phyloP scores from a whole-genome alignment of 2,797 vertebrate genomes.

The Xiphorhynchus erythropygius region DNA sequence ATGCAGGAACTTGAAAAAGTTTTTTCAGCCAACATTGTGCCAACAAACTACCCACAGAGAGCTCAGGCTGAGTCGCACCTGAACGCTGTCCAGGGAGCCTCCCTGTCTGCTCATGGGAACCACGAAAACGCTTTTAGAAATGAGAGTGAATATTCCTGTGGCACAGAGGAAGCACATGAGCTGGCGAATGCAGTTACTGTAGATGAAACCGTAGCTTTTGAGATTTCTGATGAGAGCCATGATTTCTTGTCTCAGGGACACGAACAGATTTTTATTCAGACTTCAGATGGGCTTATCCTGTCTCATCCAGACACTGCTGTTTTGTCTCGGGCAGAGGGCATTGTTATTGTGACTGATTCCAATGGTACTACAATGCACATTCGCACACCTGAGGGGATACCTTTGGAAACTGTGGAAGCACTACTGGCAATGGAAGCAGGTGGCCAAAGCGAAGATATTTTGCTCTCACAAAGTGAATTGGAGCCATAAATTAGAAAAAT shows the following conservation, averaged over 20 bases:
- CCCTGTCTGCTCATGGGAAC: not conserved
- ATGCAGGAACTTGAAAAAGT: conserved; percentile 69
- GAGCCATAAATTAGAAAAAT: conserved; percentile 37
- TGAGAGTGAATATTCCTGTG: not conserved
- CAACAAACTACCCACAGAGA: not conserved
- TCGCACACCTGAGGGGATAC: conserved; percentile 77
- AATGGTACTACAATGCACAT: conserved; percentile 82
- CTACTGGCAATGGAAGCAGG: conserved; percentile 80
- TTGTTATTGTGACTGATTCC: conserved; percentile 78
- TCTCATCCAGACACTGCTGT: conserved; percentile 74
- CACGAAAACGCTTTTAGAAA: not conserved
- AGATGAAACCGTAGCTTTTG: conserved; percentile 65
- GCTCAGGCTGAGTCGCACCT: not conserved
- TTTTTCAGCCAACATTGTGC: conserved; percentile 26
- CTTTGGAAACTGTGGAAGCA: conserved; percentile 81
- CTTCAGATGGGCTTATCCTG: conserved; percentile 79
- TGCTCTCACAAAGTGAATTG: conserved; percentile 48
- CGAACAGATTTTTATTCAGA: conserved; percentile 81
- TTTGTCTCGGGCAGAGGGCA: conserved; percentile 74
- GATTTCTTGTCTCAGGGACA: conserved; percentile 73
- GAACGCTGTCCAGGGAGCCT: not conserved
- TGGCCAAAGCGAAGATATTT: conserved; percentile 65
- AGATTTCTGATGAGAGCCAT: conserved; percentile 64
- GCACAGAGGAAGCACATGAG: not conserved
- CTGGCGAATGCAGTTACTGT: conserved; percentile 9